Evolutionary conservation across 2,113 vertebrate genomes (phyloP), one percentile per base, ranked within the genome.

Genomic region (Hucho hucho): DNA sequence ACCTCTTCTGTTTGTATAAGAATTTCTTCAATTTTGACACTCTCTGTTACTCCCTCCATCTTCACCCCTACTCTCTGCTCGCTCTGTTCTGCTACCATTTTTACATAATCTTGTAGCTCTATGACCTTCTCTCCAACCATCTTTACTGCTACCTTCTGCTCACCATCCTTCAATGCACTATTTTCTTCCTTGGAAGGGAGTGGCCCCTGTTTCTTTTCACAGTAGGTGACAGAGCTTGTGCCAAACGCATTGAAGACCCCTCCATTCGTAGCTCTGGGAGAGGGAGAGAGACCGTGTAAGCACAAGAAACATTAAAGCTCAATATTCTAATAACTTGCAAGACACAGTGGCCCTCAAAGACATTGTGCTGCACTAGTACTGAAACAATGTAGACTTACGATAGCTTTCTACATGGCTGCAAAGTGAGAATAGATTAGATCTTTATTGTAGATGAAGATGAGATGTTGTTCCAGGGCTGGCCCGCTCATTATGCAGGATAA

Each of bases 151-250:
- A 80, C 77, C 43, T 66, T 72, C 6, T 12, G 25, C 2, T 75
- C 73, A 7, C 3, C 37, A 3, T 75, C 71, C 64, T 58, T 75
- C 22, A 76, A 72, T 47, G 61, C 26, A 28, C 73, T 67, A 43
- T 43, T 12, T 71, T 67, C 63, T 65, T 77, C 61, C 64, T 70
- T 53, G 18, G 80, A 69, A 7, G 70, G 6, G 16, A 28, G 12
- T 18, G 13, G 46, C 5, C 70, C 37, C 1, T 88, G 79, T 70
- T 85, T 89, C 72, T 88, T 89, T 71, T 90, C 88, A 87, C 87
- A 87, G 3, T 75, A 61, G 3, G 12, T 63, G 47, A 46, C 68
- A 46, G 81, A 65, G 64, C 67, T 81, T 65, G 90, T 89, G 72
- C 86, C 81, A 56, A 92, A 61, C 2, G 72, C 5, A 71, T 84